Evolutionary conservation across 2,797 vertebrate genomes (phyloP).

Genomic region (Linurgus olivaceus): DNA sequence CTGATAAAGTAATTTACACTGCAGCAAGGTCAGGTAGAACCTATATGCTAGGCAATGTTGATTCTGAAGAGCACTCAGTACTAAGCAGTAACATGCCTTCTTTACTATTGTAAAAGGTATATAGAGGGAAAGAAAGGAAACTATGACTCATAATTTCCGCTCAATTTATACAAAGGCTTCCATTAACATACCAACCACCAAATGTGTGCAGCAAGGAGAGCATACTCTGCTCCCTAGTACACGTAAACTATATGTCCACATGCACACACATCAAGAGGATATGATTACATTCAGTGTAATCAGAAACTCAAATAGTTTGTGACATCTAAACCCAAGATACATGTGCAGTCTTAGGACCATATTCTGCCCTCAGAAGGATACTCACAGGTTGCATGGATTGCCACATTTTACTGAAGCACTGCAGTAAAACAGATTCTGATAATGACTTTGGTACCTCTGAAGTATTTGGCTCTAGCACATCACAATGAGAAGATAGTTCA

Average conservation of each 20-base stretch:
- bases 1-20: not conserved
- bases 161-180: slow-evolving; percentile 5
- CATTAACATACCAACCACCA: slow-evolving; percentile 2
- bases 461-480: not conserved
- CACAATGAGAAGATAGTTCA: not conserved
- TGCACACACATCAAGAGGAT: not conserved
- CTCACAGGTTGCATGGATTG: not conserved
- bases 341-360: not conserved
- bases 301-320: not conserved
- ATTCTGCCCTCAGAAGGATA: not conserved
- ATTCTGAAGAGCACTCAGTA: not conserved
- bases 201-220: not conserved
- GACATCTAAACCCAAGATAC: not conserved
- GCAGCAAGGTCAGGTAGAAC: not conserved
- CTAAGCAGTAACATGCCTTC: not conserved
- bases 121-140: slow-evolving; percentile 12
- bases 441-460: not conserved
- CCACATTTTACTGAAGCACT: not conserved
- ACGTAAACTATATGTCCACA: not conserved
- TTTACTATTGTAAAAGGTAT: not conserved
- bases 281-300: not conserved
- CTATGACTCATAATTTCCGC: slow-evolving; percentile 38
- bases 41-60: not conserved
- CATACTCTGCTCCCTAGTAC: not conserved
- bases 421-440: not conserved